These are phyloP conservation scores for Daubentonia madagascariensis DNA, from an alignment of 2,113 vertebrate genomes.

Conservation along the genomic window DNA sequence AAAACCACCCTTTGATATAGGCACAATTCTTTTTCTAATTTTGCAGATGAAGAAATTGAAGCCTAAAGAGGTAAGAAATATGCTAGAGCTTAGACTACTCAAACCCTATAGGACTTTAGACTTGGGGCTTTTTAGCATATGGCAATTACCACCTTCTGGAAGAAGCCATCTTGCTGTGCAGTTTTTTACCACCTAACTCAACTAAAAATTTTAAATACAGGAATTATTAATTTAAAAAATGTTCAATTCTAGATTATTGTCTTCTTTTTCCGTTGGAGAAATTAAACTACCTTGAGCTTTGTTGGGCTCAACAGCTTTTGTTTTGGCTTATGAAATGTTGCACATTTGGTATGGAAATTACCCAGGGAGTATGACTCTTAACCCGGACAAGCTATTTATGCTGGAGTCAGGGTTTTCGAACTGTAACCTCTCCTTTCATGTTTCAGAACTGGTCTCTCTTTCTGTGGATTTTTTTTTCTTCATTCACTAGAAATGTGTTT, in stretches of 20 bases:
- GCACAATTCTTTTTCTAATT: background rate
- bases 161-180: background rate
- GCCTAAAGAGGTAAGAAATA: background rate
- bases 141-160: background rate
- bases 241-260: background rate
- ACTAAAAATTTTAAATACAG: background rate
- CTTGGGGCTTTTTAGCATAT: background rate
- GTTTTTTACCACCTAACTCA: background rate
- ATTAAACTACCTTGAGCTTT: background rate
- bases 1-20: background rate
- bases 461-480: background rate
- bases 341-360: slow-evolving; percentile 35
- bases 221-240: background rate
- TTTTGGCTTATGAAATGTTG: background rate
- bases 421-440: slow-evolving; percentile 38
- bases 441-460: slow-evolving; percentile 35
- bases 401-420: background rate
- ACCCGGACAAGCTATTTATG: background rate
- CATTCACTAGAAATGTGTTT: slow-evolving; percentile 37
- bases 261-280: background rate
- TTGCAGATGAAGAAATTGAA: slow-evolving; percentile 21
- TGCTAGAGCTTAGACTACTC: background rate
- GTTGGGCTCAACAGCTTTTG: background rate
- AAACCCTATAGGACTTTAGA: background rate
- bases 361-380: background rate